Evolutionary conservation across 1,140 invertebrate species (phyloP).

Genomic region (Marisa cornuarietis): DNA sequence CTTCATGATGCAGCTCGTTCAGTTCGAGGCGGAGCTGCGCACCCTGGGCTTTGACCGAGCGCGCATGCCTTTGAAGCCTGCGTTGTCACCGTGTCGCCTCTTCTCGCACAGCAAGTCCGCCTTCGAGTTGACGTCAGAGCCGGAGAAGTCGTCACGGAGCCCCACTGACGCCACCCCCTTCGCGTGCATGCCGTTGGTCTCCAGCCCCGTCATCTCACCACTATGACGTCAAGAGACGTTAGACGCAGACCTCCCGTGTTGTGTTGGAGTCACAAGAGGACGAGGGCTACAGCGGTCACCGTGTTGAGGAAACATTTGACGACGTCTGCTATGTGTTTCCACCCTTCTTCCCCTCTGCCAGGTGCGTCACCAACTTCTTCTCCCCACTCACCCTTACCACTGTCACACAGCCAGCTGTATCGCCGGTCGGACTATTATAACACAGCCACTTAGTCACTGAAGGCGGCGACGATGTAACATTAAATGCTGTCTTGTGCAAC

Average conservation of each 20-base stretch:
- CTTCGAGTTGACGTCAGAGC: constrained; percentile 16
- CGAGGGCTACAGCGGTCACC: background rate
- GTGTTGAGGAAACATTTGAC: background rate
- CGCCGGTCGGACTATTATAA: too few relatives aligned
- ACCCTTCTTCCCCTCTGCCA: background rate
- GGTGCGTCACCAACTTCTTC: background rate
- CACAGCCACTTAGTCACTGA: too few relatives aligned
- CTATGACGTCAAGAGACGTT: background rate
- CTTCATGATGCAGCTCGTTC: constrained; percentile 72
- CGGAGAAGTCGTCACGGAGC: background rate
- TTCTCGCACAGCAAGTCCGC: constrained; percentile 26
- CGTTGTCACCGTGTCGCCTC: constrained; percentile 26
- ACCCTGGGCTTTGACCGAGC: constrained; percentile 19
- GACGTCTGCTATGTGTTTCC: background rate
- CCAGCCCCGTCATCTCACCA: background rate
- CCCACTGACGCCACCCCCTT: constrained; percentile 3
- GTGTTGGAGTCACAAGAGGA: background rate
- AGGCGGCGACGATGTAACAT: too few relatives aligned
- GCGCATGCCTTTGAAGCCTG: constrained; percentile 5
- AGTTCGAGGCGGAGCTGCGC: constrained; percentile 66
- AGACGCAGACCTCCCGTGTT: background rate
- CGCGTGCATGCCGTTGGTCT: background rate
- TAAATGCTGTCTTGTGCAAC: too few relatives aligned
- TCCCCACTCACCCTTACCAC: background rate
- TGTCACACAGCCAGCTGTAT: too few relatives aligned